Conservation (phyloP, 2,113 vertebrate species). For the Hypomesus transpacificus region DNA sequence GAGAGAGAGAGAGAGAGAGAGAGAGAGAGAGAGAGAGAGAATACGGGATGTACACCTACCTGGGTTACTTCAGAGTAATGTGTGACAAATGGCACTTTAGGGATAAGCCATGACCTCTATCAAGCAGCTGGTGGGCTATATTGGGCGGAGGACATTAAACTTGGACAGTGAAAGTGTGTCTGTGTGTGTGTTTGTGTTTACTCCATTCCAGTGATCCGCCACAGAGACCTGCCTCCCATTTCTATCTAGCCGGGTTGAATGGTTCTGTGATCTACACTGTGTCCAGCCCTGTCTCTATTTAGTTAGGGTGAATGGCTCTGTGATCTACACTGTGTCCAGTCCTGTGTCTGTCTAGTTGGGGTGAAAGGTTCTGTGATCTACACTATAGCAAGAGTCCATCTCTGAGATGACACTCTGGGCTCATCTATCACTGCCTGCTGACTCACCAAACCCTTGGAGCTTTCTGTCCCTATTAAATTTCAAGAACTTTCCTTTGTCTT, state of each 20-base stretch:
- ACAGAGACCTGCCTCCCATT: slow-evolving; percentile 20
- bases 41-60: neutral
- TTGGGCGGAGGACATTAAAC: neutral
- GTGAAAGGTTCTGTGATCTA: slow-evolving; percentile 39
- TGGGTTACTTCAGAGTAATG: neutral
- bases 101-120: slow-evolving; percentile 1
- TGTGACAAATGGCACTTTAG: neutral
- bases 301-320: slow-evolving; percentile 15
- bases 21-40: slow-evolving; percentile 11
- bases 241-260: neutral
- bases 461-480: neutral
- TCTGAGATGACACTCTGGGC: slow-evolving; percentile 18
- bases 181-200: slow-evolving; percentile 7
- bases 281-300: neutral
- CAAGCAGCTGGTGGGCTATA: neutral
- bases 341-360: neutral
- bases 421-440: slow-evolving; percentile 50
- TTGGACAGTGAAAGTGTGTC: neutral
- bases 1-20: slow-evolving; percentile 16
- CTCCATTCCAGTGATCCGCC: slow-evolving; percentile 25
- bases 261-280: neutral
- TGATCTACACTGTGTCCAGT: slow-evolving; percentile 21
- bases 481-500: neutral
- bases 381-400: slow-evolving; percentile 27
- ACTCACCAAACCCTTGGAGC: slow-evolving; percentile 35